phyloP scores from a whole-genome alignment of 1,140 invertebrate species.

The Eubasilissa regina region DNA sequence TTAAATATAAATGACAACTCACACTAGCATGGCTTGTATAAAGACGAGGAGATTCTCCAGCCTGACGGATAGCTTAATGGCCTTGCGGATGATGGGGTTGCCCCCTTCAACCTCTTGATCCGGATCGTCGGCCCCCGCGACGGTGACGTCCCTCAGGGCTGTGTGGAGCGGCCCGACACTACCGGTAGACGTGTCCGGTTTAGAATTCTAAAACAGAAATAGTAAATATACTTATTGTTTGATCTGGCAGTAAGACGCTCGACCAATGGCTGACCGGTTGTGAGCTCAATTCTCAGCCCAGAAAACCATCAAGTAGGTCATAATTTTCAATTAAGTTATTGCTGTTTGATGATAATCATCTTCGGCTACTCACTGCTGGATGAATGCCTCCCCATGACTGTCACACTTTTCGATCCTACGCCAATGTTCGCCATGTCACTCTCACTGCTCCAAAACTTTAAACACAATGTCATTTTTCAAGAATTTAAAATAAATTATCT shows the following conservation, averaged over 20 bases:
- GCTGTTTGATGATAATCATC: background rate
- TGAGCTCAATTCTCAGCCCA: background rate
- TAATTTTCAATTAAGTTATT: background rate
- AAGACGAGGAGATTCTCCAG: slow-evolving; percentile 56
- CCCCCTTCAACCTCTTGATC: background rate
- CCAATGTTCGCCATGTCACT: no score
- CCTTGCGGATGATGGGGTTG: slow-evolving; percentile 34
- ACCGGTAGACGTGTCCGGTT: background rate
- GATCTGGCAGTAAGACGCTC: background rate
- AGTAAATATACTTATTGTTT: background rate
- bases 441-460: no score
- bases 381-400: no score
- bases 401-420: no score
- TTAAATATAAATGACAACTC: no score
- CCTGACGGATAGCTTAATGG: slow-evolving; percentile 29
- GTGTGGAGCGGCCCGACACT: slow-evolving; percentile 28
- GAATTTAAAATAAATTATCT: no score
- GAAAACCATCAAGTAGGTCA: background rate
- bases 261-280: background rate
- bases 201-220: slow-evolving; percentile 30
- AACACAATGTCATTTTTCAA: no score
- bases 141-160: slow-evolving; percentile 15
- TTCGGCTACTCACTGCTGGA: background rate
- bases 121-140: background rate
- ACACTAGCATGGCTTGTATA: slow-evolving; percentile 57